Evolutionary conservation across 2,888 invertebrate genomes (phyloP), one percentile per base, ranked within the genome.

Genomic region (Brachyptera risi): DNA sequence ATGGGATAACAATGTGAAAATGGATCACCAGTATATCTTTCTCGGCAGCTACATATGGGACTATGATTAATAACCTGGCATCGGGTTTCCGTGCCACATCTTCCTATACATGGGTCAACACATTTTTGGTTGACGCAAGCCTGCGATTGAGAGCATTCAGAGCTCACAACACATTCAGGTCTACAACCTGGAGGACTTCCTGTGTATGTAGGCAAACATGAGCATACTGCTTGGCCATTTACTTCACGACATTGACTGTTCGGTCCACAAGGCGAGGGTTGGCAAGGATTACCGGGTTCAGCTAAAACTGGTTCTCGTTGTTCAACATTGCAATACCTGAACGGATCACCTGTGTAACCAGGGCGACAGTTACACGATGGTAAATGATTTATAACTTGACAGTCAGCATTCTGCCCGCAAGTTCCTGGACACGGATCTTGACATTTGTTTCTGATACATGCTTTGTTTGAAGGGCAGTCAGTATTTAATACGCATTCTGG

Each of bases 11-110:
- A 74, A 63, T 71, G 68, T 42, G 69, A 69, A 71, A 77, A 77
- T n/a, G 88, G 86, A 74, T 83, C 83, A 51, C 88, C 88, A 42
- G 83, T 79, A 69, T 81, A 85, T 31, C 82, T 83, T 51, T 80
- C 79, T 37, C 83, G 78, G 69, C 89, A 89, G 59, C 83, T 79
- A 69, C 90, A 90, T 67, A 86, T 83, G 7, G 90, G 88, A 69
- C 83, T 82, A 70, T 90, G 90, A 69, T 87, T 87, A 3, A 87
- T 83, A n/a, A 88, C 87, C 75, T 84, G 83, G 70, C 90, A 90
- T 60, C 83, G 78, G 5, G 90, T 85, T 71, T 83, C 84, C 54
- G 82, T 78, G 13, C 88, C 88, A 71, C 88, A 88, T 23, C 86
- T 81, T 63, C 87, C 87, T 7, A 83, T 79, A 70, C 88, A 89